These are phyloP conservation scores for Thymelicus lineola DNA, from an alignment of 2,888 invertebrate genomes.

Conservation along the genomic window DNA sequence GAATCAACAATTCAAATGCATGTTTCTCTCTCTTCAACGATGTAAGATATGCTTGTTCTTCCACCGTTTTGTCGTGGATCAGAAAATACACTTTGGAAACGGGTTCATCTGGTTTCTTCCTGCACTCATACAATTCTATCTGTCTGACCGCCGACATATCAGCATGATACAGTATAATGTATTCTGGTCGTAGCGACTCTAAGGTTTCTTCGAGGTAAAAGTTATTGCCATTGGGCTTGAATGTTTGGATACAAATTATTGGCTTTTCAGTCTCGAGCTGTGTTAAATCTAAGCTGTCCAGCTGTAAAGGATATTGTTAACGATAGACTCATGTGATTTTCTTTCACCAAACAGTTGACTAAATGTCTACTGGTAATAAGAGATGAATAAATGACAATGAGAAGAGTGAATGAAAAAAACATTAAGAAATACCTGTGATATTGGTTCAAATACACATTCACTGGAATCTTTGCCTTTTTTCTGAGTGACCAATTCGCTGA, in stretches of 20 bases:
- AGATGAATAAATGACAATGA: too few species aligned
- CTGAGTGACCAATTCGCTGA: constrained; percentile 83
- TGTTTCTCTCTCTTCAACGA: constrained; percentile 95
- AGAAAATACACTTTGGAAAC: constrained; percentile 93
- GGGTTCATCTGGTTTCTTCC: constrained; percentile 75
- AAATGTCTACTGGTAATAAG: too few species aligned
- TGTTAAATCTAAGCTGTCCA: constrained; percentile 88
- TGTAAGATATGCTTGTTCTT: constrained; percentile 98
- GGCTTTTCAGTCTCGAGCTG: constrained; percentile 87
- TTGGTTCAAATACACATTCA: constrained; percentile 85
- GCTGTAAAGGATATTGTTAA: constrained; percentile 67
- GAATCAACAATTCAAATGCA: constrained; percentile 96
- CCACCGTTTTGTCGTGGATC: constrained; percentile 96
- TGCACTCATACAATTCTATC: constrained; percentile 93
- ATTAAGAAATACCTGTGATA: constrained; percentile 74
- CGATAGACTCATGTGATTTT: neutral
- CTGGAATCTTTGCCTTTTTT: constrained; percentile 46
- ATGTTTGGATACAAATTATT: constrained; percentile 90
- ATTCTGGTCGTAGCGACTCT: constrained; percentile 89
- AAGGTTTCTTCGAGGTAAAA: constrained; percentile 90
- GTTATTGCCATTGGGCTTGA: constrained; percentile 89
- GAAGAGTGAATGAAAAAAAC: too few species aligned
- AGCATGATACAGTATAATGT: constrained; percentile 95
- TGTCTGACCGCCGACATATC: constrained; percentile 95
- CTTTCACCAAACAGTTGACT: neutral